Base-by-base conservation (phyloP, 2,113 vertebrate species). In the Gambusia holbrooki region DNA sequence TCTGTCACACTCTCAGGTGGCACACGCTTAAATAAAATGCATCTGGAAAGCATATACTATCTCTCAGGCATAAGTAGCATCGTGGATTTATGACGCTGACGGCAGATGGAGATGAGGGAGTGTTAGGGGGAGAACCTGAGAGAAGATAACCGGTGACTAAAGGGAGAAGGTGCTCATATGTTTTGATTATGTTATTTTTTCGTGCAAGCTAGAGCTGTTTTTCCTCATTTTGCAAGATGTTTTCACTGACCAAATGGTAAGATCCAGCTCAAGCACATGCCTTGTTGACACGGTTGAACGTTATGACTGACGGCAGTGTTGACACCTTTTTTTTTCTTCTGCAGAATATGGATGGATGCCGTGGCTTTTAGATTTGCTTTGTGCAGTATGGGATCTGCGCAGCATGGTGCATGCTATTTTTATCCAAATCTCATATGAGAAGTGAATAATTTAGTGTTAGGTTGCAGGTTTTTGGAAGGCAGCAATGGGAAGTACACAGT, bases 391-490 rank as follows among this genome's bases (percentile, higher is more conserved):
- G 33, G 30, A 51, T 17, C 40, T 69, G 30, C 72, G n/a, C 72
- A 62, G 68, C 58, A 30, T 27, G 19, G 30, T 30, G 40, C 62
- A 33, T 71, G 88, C 81, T 89, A 87, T 90, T 92, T 91, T 83
- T 85, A 86, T 79, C 62, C 27, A 67, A 74, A 74, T 74, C 32
- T 69, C 69, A 65, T 70, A 14, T 67, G 32, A 68, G 67, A 86
- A 77, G 77, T 92, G 70, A 91, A 93, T 93, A 84, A 93, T 93
- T 91, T 79, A 93, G 71, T 62, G 65, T 15, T 74, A 25, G 60
- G 33, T 72, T 66, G 68, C 29, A 58, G 69, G 69, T 83, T 77
- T 37, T 79, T 48, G 62, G 66, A 65, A 74, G 81, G 79, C 65
- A 73, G 62, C 66, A 64, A 74, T 22, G 71, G 40, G n/a, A 32